Evolutionary conservation across 2,888 invertebrate species (phyloP).

Genomic region (Danaus chrysippus): DNA sequence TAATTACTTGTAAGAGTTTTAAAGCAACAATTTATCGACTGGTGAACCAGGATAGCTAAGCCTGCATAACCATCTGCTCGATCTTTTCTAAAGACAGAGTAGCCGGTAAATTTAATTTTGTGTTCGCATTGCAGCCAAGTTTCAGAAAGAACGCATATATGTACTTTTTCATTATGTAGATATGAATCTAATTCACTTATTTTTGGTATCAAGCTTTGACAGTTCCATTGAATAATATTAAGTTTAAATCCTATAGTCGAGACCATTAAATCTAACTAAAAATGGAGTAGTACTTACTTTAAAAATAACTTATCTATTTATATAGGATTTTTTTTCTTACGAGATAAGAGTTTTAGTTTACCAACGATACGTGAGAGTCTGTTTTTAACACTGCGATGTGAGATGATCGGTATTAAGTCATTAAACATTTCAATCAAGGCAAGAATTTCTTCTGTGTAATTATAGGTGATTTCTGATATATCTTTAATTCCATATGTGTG

Average conservation of each 20-base stretch:
- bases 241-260: slow-evolving; percentile 11
- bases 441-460: slow-evolving; percentile 5
- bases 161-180: slow-evolving; percentile 8
- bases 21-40: neutral
- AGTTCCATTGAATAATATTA: slow-evolving; percentile 10
- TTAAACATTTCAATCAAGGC: slow-evolving; percentile 8
- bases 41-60: neutral
- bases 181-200: slow-evolving; percentile 9
- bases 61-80: neutral
- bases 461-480: slow-evolving; percentile 9
- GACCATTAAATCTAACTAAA: neutral
- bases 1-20: slow-evolving; percentile 4
- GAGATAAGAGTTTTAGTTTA: slow-evolving; percentile 9
- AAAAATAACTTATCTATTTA: slow-evolving; percentile 1
- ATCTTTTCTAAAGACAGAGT: slow-evolving; percentile 7
- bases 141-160: neutral
- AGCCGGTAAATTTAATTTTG: neutral
- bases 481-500: neutral
- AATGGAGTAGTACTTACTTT: slow-evolving; percentile 1
- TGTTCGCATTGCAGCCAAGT: no score
- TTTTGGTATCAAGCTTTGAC: slow-evolving; percentile 7
- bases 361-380: slow-evolving; percentile 8
- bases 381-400: slow-evolving; percentile 9
- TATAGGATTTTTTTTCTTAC: neutral
- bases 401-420: no score